Conservation (phyloP, 2,113 vertebrate species). For the Tragelaphus imberbis region DNA sequence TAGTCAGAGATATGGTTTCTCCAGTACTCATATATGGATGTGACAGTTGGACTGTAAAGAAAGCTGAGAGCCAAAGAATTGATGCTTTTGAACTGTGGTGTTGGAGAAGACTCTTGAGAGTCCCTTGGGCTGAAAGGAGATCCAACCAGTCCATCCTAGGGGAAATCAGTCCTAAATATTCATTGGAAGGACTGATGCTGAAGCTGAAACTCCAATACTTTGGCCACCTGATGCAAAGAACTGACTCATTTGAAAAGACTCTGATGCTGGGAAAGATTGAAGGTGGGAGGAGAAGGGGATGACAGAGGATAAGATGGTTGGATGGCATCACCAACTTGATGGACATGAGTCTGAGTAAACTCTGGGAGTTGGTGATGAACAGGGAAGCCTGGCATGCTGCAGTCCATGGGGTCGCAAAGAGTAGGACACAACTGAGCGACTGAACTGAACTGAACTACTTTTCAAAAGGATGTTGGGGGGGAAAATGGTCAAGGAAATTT, state of each 20-base stretch:
- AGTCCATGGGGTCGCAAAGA: not conserved
- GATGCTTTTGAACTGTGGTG: not conserved
- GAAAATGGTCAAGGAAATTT: slow-evolving; percentile 23
- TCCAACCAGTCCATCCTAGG: not conserved
- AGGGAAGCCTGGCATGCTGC: not conserved
- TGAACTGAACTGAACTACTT: not conserved
- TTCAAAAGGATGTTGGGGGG: not conserved
- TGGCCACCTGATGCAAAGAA: not conserved
- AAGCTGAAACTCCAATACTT: not conserved
- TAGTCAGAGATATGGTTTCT: not conserved
- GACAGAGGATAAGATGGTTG: not conserved
- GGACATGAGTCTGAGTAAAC: not conserved
- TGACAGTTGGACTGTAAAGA: not conserved
- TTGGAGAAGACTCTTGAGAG: not conserved
- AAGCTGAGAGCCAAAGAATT: not conserved
- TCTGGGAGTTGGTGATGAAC: not conserved
- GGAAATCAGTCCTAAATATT: not conserved
- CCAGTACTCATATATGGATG: not conserved
- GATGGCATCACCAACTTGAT: not conserved
- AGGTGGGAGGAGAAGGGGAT: not conserved
- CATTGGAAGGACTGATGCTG: not conserved
- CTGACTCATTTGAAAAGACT: not conserved
- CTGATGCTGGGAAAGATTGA: not conserved
- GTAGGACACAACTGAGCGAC: not conserved
- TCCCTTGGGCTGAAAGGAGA: not conserved